These are phyloP conservation scores for Eleginops maclovinus DNA, from an alignment of 2,113 vertebrate species.

Conservation along the genomic window DNA sequence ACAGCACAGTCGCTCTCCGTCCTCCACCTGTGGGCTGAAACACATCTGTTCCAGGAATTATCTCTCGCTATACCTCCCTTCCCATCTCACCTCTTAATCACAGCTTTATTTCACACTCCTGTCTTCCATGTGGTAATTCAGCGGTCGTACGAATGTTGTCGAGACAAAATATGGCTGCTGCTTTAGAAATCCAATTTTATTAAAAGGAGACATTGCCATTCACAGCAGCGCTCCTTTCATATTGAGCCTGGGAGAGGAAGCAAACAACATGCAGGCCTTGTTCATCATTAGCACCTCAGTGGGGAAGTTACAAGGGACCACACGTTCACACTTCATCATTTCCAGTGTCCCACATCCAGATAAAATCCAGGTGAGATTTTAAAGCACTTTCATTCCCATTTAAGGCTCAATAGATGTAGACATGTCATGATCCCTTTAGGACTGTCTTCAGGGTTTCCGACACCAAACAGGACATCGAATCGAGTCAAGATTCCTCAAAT, in stretches of 20 bases:
- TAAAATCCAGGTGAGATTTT: neutral
- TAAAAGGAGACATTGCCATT: neutral
- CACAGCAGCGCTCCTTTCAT: neutral
- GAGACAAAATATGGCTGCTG: neutral
- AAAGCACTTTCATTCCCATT: neutral
- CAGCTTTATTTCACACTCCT: neutral
- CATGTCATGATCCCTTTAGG: too few species aligned
- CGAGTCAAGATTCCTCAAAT: too few species aligned
- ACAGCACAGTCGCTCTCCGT: neutral
- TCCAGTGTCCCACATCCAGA: neutral
- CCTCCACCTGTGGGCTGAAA: conserved; percentile 8
- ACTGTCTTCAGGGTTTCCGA: too few species aligned
- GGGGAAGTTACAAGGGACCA: neutral
- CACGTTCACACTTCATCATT: neutral
- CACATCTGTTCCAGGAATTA: conserved; percentile 15
- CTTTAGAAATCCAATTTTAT: neutral
- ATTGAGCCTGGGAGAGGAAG: neutral
- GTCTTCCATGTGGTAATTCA: neutral
- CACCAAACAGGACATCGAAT: too few species aligned
- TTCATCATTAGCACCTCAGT: neutral
- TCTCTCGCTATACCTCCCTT: neutral
- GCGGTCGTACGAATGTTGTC: neutral
- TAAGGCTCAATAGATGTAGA: too few species aligned
- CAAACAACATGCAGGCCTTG: neutral
- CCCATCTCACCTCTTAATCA: neutral